Evolutionary conservation across 2,113 vertebrate genomes (phyloP), one percentile per base, ranked within the genome.

Genomic region (Setophaga kirtlandii): DNA sequence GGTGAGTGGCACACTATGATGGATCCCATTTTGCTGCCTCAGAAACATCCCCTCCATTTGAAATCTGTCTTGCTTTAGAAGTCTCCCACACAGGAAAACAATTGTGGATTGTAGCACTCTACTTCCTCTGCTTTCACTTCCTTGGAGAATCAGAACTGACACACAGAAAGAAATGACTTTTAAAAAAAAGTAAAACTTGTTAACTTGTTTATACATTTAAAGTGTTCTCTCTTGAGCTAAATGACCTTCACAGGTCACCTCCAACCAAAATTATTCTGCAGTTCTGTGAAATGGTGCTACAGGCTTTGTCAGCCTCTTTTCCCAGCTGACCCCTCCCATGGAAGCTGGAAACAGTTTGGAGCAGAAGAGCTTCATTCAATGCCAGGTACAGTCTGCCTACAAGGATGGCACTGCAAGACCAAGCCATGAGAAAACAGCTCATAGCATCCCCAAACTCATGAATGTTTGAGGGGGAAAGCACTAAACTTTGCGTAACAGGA

Each of bases 1-100:
- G 9, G 1, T 27, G 12, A 44, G 52, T 39, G 49, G 11, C 41
- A 52, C 12, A 2, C 10, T n/a, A 4, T 4, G n/a, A 20, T 2
- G 3, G 31, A 68, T 67, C 16, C 18, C 42, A 27, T 64, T 74
- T 69, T 6, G 2, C 56, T 65, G 33, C 17, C 77, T 50, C 65
- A 42, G 69, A 82, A 93, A 42, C 30, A 16, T 47, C 15, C 24
- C 8, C 8, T 12, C 14, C 31, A 24, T 73, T 59, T 86, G 58
- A 67, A 75, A 59, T 50, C 19, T 52, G 19, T 50, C 62, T 64
- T 77, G 62, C 64, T 94, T 60, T 42, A 82, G 11, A 93, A 63
- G 13, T 16, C 37, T 60, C 14, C n/a, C 35, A 53, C 69, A 47
- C 3, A 74, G 55, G 23, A 69, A n/a, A 83, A 53, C 7, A 46